phyloP scores from a whole-genome alignment of 2,113 vertebrate species.

The Lichenostomus cassidix region DNA sequence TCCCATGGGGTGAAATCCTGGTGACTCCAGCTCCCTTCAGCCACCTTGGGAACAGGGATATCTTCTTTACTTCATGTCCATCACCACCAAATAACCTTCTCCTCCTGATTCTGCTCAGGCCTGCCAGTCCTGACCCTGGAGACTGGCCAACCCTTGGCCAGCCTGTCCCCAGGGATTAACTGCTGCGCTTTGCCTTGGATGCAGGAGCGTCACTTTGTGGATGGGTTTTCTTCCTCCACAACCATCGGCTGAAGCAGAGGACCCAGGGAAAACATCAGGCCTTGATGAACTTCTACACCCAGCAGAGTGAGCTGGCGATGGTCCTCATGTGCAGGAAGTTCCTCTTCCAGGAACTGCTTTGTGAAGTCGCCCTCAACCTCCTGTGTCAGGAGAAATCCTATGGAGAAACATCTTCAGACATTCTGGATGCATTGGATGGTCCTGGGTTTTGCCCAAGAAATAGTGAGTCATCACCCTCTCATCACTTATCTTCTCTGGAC shows the following conservation, averaged over 20 bases:
- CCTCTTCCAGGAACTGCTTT: not conserved
- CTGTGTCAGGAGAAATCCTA: not conserved
- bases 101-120: not conserved
- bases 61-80: not conserved
- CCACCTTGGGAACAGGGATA: not conserved
- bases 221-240: not conserved
- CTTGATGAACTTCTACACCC: not conserved
- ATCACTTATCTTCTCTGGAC: not conserved
- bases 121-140: not conserved
- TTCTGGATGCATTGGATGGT: not conserved
- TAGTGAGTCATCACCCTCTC: not conserved
- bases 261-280: not conserved
- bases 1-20: not conserved
- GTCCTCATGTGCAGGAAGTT: not conserved
- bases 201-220: fast-evolving
- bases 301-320: fast-evolving
- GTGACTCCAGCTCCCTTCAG: not conserved
- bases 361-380: not conserved
- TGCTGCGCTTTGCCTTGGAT: not conserved
- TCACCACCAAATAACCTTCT: not conserved
- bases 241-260: fast-evolving
- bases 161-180: not conserved
- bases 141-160: not conserved
- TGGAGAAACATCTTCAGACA: not conserved
- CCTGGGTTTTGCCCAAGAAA: not conserved